A percentile compares a stretch with the other conserved stretches of the same genome.
These are phyloP conservation scores for Gnatocerus cornutus DNA, from an alignment of 2,888 invertebrate genomes.

Conservation along the genomic window DNA sequence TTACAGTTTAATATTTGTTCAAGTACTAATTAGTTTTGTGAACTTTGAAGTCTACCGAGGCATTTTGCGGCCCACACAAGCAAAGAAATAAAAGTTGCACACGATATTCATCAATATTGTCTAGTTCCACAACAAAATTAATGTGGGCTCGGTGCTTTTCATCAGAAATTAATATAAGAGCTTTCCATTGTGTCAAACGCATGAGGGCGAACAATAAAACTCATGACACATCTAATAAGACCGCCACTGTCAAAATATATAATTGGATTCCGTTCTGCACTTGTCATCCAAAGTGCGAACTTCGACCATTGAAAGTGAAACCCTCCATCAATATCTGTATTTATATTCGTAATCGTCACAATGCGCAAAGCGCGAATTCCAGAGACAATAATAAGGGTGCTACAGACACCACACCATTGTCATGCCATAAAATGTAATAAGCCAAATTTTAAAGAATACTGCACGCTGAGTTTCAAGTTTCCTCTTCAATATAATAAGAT, in stretches of 20 bases:
- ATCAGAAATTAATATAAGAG: slow-evolving; percentile 45
- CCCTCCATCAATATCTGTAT: slow-evolving; percentile 54
- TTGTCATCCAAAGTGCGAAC: slow-evolving; percentile 49
- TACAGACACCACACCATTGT: slow-evolving; percentile 46
- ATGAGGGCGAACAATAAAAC: slow-evolving; percentile 53
- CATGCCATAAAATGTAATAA: slow-evolving; percentile 48
- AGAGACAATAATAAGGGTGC: slow-evolving; percentile 46
- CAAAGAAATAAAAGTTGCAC: no score
- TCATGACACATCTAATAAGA: slow-evolving; percentile 58
- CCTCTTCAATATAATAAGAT: slow-evolving; percentile 46
- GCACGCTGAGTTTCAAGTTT: slow-evolving; percentile 39
- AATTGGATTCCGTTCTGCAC: slow-evolving; percentile 55
- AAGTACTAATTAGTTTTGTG: slow-evolving; percentile 26
- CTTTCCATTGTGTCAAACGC: slow-evolving; percentile 44
- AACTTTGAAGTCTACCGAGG: slow-evolving; percentile 24
- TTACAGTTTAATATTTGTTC: slow-evolving; percentile 37
- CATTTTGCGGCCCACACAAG: slow-evolving; percentile 3
- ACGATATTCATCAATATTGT: slow-evolving; percentile 6
- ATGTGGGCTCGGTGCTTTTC: slow-evolving; percentile 12
- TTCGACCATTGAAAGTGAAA: slow-evolving; percentile 53
- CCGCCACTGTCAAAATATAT: slow-evolving; percentile 55
- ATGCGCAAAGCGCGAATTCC: slow-evolving; percentile 35
- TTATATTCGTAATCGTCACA: slow-evolving; percentile 52
- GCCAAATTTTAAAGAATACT: slow-evolving; percentile 50
- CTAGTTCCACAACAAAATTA: slow-evolving; percentile 35